Evolutionary conservation across 2,888 invertebrate genomes (phyloP).

Genomic region (Acrobasis suavella): DNA sequence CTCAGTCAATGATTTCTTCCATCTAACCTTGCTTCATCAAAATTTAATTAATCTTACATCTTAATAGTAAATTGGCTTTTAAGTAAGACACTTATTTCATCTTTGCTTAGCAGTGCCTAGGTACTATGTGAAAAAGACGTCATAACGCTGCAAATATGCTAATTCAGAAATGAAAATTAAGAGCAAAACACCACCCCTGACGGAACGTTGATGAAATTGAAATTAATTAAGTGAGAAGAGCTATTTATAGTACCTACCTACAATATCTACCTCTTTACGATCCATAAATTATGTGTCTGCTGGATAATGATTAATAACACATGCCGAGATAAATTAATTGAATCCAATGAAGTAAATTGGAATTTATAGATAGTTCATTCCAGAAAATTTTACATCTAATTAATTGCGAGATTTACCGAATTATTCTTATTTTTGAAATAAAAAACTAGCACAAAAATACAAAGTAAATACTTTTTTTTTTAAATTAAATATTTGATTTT

Average conservation of each 20-base stretch:
- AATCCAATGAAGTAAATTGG: not conserved
- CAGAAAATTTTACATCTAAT: too few species aligned
- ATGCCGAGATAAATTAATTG: not conserved
- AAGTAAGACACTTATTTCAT: not conserved
- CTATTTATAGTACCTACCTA: constrained; percentile 7
- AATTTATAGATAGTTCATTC: too few species aligned
- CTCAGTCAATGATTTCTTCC: too few species aligned
- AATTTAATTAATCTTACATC: too few species aligned
- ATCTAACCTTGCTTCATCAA: not conserved
- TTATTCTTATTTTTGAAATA: too few species aligned
- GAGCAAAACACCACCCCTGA: constrained; percentile 22
- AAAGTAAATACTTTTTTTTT: too few species aligned
- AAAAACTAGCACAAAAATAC: too few species aligned
- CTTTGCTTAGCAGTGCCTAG: not conserved
- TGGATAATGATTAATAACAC: not conserved
- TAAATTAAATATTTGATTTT: too few species aligned
- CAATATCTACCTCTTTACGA: constrained; percentile 18
- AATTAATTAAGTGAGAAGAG: constrained; percentile 23
- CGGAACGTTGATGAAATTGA: constrained; percentile 22
- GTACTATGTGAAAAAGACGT: constrained; percentile 22
- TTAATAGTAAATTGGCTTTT: not conserved
- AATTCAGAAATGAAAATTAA: constrained; percentile 25
- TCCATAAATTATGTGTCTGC: constrained; percentile 1
- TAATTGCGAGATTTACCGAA: too few species aligned
- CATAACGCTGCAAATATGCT: constrained; percentile 24